Conservation (phyloP, 2,113 vertebrate species). For the Scatophagus argus region DNA sequence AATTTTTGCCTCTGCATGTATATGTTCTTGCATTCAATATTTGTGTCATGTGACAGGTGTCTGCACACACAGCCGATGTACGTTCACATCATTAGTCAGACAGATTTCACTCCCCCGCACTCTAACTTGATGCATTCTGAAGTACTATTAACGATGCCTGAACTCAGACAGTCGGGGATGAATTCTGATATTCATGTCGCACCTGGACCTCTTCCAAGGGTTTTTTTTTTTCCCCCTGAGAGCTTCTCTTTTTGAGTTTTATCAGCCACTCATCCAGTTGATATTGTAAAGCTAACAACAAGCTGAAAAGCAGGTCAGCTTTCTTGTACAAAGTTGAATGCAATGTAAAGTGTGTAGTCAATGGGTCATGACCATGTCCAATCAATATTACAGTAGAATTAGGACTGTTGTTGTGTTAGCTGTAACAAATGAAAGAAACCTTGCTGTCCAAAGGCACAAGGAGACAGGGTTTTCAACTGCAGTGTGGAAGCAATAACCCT, state of each 20-base stretch:
- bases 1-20: background rate
- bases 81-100: slow-evolving; percentile 63
- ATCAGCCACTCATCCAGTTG: slow-evolving; percentile 15
- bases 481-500: background rate
- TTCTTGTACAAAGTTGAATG: slow-evolving; percentile 3
- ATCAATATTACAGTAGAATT: slow-evolving; percentile 72
- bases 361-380: slow-evolving; percentile 54
- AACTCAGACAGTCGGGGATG: slow-evolving; percentile 25
- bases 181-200: slow-evolving; percentile 10
- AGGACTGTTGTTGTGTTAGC: slow-evolving; percentile 43
- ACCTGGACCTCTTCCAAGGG: slow-evolving; percentile 12
- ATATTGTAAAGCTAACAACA: slow-evolving; percentile 3
- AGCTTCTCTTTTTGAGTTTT: slow-evolving; percentile 2
- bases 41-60: slow-evolving; percentile 38
- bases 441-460: slow-evolving; percentile 15
- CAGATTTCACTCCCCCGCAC: slow-evolving; percentile 47
- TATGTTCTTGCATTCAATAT: slow-evolving; percentile 1
- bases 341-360: slow-evolving; percentile 15
- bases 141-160: slow-evolving; percentile 13
- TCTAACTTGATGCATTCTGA: slow-evolving; percentile 30
- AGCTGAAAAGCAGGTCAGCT: slow-evolving; percentile 30
- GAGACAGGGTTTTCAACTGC: slow-evolving; percentile 26
- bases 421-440: slow-evolving; percentile 27
- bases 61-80: slow-evolving; percentile 9
- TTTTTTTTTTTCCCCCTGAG: slow-evolving; percentile 17